Evolutionary conservation across 2,113 vertebrate species (phyloP).

Genomic region (Corythornis madagascariensis): DNA sequence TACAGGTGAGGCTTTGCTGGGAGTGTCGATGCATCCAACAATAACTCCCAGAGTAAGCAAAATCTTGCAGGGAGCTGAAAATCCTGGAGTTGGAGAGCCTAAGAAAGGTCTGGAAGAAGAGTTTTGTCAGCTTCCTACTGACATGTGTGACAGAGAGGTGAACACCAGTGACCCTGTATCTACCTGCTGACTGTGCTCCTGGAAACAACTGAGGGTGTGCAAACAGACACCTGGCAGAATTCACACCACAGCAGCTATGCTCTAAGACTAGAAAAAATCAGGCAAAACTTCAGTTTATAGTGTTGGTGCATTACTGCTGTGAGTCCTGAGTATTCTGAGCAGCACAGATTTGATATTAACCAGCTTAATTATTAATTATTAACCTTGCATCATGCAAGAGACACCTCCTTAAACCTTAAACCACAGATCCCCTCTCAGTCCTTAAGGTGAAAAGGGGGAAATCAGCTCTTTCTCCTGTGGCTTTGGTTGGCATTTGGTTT

Average conservation of each 20-base stretch:
- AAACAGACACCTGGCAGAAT: neutral
- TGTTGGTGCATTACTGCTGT: neutral
- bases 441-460: fast-evolving
- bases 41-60: neutral
- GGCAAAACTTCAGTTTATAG: neutral
- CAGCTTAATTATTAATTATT: too few species aligned
- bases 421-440: neutral
- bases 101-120: neutral
- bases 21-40: neutral
- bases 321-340: fast-evolving
- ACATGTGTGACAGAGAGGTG: neutral
- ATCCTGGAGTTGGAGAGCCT: neutral
- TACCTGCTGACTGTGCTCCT: neutral
- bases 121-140: neutral
- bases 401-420: too few species aligned
- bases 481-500: neutral
- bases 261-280: neutral
- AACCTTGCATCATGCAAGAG: neutral
- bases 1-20: neutral
- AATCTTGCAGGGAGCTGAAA: neutral
- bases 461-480: neutral
- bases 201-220: neutral
- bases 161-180: neutral
- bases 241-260: neutral
- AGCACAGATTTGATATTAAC: neutral